A percentile compares a stretch with the other conserved stretches of the same genome.
These are phyloP conservation scores for Eilema depressum DNA, from an alignment of 2,888 invertebrate species.

Conservation along the genomic window DNA sequence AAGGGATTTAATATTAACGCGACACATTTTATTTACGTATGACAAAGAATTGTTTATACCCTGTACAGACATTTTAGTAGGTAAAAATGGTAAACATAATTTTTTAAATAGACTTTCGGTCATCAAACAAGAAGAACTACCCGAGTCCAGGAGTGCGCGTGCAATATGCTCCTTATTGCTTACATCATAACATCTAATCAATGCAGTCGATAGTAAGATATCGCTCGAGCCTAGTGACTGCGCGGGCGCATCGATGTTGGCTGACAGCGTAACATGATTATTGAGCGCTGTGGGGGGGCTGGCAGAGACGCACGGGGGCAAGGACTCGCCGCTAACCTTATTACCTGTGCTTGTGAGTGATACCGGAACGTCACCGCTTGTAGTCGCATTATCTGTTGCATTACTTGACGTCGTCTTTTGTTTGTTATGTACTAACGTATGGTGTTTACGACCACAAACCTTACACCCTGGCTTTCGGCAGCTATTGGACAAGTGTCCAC, in stretches of 20 bases:
- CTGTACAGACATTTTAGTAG: background rate
- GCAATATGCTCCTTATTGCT: slow-evolving; percentile 3
- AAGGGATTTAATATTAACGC: slow-evolving; percentile 1
- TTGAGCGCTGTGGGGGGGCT: too few species aligned
- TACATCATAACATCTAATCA: background rate
- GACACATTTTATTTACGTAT: background rate
- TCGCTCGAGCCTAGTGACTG: too few species aligned
- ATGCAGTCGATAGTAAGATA: too few species aligned
- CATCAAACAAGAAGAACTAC: too few species aligned
- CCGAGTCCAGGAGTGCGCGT: background rate
- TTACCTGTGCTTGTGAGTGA: too few species aligned
- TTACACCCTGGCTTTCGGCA: slow-evolving; percentile 1
- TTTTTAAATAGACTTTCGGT: too few species aligned
- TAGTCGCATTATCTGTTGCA: slow-evolving; percentile 1
- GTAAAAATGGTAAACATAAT: too few species aligned
- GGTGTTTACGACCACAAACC: slow-evolving; percentile 1
- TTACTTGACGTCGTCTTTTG: background rate
- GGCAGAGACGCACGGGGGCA: too few species aligned
- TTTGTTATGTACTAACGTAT: background rate
- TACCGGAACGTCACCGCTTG: background rate
- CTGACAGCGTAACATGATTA: background rate
- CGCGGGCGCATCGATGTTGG: background rate
- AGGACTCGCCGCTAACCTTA: too few species aligned
- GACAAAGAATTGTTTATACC: slow-evolving; percentile 5
- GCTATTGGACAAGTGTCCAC: background rate